Conservation (phyloP, 2,888 invertebrate species). For the Barypeithes pellucidus region DNA sequence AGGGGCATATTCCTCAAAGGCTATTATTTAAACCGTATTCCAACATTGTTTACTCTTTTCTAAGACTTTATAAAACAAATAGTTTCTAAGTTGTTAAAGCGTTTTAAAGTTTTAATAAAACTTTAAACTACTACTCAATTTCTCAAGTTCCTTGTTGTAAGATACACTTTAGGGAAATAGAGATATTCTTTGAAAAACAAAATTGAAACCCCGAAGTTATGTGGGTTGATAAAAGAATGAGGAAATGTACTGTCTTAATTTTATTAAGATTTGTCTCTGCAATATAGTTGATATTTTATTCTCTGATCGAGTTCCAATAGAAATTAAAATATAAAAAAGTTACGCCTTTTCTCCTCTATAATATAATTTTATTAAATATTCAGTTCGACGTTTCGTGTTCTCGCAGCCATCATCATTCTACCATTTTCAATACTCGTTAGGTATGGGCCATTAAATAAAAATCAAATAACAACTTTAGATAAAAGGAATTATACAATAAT, state of each 20-base stretch:
- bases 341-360: too few species aligned
- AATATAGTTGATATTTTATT: too few species aligned
- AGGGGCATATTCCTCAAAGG: too few species aligned
- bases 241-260: not conserved
- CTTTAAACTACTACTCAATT: slow-evolving; percentile 34
- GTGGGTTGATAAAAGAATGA: not conserved
- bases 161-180: slow-evolving; percentile 18
- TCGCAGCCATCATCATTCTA: too few species aligned
- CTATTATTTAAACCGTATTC: not conserved
- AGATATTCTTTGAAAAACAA: slow-evolving; percentile 13
- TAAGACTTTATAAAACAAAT: slow-evolving; percentile 24
- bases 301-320: too few species aligned
- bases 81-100: slow-evolving; percentile 35
- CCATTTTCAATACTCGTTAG: too few species aligned
- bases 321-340: too few species aligned
- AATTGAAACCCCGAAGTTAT: not conserved
- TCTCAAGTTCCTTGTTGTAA: slow-evolving; percentile 28
- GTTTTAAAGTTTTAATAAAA: slow-evolving; percentile 37
- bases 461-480: too few species aligned
- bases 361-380: too few species aligned
- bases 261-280: not conserved
- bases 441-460: too few species aligned
- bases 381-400: too few species aligned
- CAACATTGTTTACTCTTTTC: not conserved
- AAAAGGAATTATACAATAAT: too few species aligned